phyloP scores from a whole-genome alignment of 2,113 vertebrate species.

The Mastomys coucha region DNA sequence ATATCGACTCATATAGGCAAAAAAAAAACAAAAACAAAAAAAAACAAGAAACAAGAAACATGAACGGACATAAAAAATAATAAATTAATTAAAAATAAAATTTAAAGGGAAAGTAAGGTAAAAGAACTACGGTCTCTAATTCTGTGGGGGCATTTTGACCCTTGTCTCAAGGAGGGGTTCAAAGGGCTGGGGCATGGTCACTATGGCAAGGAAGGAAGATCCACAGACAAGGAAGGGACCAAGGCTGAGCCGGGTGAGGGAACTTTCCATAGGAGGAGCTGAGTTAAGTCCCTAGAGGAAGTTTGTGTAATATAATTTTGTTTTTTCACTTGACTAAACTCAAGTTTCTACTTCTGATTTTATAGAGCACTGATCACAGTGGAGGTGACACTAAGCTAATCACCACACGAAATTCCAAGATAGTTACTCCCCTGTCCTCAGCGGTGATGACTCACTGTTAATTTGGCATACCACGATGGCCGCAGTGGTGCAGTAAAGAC shows the following conservation, averaged over 20 bases:
- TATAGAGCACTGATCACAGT: neutral
- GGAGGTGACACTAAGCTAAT: neutral
- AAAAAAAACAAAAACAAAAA: neutral
- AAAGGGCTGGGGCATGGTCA: accelerated
- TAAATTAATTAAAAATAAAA: neutral
- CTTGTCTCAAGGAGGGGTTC: neutral
- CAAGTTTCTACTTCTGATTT: neutral
- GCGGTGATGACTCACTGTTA: neutral
- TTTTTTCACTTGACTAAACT: neutral
- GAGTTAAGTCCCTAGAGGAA: neutral
- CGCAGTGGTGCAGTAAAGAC: neutral
- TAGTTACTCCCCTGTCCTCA: neutral
- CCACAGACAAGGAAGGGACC: accelerated
- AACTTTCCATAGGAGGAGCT: neutral
- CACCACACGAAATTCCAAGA: neutral
- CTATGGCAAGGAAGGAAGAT: neutral
- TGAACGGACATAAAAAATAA: neutral
- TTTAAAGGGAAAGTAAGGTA: neutral
- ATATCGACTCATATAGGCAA: neutral
- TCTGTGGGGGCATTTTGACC: neutral
- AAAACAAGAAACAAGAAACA: too few relatives aligned
- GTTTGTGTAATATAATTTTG: neutral
- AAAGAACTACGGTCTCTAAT: neutral
- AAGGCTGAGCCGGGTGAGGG: neutral
- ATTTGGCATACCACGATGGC: neutral